Evolutionary conservation across 2,888 invertebrate genomes (phyloP), one percentile per base, ranked within the genome.

Genomic region (Sarcophaga carnaria): DNA sequence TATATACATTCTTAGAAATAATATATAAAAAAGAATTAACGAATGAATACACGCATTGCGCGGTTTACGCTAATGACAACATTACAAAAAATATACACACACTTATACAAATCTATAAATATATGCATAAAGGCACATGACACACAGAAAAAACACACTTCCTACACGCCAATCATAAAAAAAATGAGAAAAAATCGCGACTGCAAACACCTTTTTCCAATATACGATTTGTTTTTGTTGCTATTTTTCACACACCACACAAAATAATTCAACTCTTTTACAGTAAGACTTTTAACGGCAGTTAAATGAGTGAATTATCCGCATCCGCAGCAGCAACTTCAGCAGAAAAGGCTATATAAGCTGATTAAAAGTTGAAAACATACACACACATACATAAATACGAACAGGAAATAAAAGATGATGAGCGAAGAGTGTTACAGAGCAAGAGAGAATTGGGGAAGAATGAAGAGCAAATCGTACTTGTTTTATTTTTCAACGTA

Each of bases 281-380:
- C 74, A 54, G 47, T 22, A 45, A 47, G 17, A 72, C 37, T 72
- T 74, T 66, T 74, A 75, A 59, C 67, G 49, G 49, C 75, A 80
- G 69, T 70, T 71, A 84, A 80, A 80, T 71, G 84, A 80, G 84
- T 84, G 80, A 84, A 80, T 80, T 84, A 84, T 66, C 64, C 70
- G 80, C 75, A 71, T 76, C 49, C 49, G 69, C 69, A 69, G 69
- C 69, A 69, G 69, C 69, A 69, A 20, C 12, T 49, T 20, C 25
- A 59, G 47, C 11, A 71, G n/a, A 60, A n/a, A 20, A 47, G 49
- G 62, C 62, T 22, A 77, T 64, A 64, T 69, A 78, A 72, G 77
- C 70, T 66, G 64, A 14, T 62, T 60, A 79, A 62, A 78, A 25
- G 22, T 66, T 63, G 17, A 25, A 69, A 25, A 60, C 49, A 25